Evolutionary conservation across 1,140 invertebrate genomes (phyloP).

Genomic region (Daktulosphaira vitifoliae): DNA sequence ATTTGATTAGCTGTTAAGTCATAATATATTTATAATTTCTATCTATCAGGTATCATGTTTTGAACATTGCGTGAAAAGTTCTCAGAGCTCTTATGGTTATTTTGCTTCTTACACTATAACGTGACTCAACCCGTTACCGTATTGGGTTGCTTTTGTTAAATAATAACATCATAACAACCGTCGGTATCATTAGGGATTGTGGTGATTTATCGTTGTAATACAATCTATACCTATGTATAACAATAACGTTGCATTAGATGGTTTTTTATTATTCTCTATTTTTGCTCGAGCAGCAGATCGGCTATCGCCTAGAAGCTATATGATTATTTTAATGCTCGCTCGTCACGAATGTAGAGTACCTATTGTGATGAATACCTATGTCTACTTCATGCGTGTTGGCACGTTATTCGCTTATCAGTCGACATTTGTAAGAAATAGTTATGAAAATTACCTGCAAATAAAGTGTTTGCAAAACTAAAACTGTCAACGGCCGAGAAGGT

Average conservation of each 20-base stretch:
- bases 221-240: neutral
- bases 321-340: slow-evolving; percentile 19
- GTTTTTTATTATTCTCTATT: neutral
- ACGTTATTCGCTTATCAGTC: neutral
- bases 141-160: neutral
- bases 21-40: too few relatives aligned
- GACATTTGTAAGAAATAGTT: too few relatives aligned
- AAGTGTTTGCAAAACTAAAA: too few relatives aligned
- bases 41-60: too few relatives aligned
- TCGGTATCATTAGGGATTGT: neutral
- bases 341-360: slow-evolving; percentile 14
- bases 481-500: too few relatives aligned
- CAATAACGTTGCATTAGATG: too few relatives aligned
- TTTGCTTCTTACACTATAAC: neutral
- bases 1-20: too few relatives aligned
- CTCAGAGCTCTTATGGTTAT: neutral
- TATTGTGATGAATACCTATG: neutral
- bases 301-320: neutral
- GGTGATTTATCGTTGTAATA: slow-evolving; percentile 8
- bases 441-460: too few relatives aligned
- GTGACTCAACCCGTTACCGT: slow-evolving; percentile 4
- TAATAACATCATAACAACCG: slow-evolving; percentile 3
- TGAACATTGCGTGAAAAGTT: too few relatives aligned
- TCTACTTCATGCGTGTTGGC: neutral
- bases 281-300: neutral